Base-by-base conservation (phyloP, 2,113 vertebrate species). In the Bagarius yarrelli region DNA sequence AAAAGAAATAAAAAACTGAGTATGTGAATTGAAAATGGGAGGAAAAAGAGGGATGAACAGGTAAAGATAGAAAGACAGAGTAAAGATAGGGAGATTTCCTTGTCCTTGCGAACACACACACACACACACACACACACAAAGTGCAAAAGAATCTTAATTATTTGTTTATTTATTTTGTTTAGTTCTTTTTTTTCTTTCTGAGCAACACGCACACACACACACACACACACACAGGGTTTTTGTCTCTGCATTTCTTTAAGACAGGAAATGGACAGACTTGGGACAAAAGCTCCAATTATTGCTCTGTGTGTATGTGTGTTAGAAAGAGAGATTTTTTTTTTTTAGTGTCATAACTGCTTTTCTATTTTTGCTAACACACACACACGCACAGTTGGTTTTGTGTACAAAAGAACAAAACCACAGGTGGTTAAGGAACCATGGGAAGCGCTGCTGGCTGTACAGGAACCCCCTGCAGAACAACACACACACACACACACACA, bases 251-350 rank as follows among this genome's bases (percentile, higher is more conserved):
- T 83, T 14, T 70, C 63, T 69, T 72, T 83, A 84, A 78, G 75
- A 94, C 95, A 94, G 95, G 94, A 95, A 96, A 93, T 94, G 87
- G 50, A 34, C 79, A 85, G 95, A 94, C 95, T 94, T 92, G 93
- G 85, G 93, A 89, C 87, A 92, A 82, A 85, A 89, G 81, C 85
- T 89, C 90, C 91, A 93, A 92, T 95, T 94, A 95, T 89, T 88
- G 83, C 86, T 89, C 87, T 91, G 89, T 80, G 55, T 80, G 52
- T 61, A 27, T 63, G 56, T 63, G 79, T 63, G 67, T 52, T 55
- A n/a, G 52, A 27, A 69, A 71, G 16, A 25, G 25, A 52, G 69
- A 52, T 52, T 25, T 71, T 8, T 52, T 71, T 50, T 71, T 52
- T 52, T 18, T 89, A 89, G 85, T 83, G 84, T 88, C 89, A 91